Conservation (phyloP, 2,888 invertebrate species). For the Conomelus anceps region DNA sequence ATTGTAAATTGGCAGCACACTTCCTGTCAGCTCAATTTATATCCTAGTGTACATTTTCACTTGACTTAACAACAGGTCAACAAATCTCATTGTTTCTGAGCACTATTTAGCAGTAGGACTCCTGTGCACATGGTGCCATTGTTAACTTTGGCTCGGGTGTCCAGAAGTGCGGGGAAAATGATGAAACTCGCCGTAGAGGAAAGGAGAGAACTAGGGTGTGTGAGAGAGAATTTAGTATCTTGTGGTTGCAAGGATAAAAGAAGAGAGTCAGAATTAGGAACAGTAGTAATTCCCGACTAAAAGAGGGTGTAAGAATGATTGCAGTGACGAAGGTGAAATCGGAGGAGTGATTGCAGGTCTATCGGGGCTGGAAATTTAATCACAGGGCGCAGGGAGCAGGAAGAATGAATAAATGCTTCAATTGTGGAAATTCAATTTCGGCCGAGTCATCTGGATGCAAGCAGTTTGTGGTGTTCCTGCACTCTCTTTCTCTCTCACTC, state of each 20-base stretch:
- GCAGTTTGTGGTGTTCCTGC: conserved; percentile 4
- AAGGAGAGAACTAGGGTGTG: not conserved
- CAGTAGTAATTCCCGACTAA: not conserved
- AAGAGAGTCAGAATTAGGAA: not conserved
- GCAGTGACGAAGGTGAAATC: not conserved
- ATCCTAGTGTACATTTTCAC: no score
- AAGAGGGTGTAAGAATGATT: not conserved
- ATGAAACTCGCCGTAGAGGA: not conserved
- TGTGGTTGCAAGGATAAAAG: not conserved
- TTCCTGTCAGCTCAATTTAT: no score
- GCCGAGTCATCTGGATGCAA: conserved; percentile 8
- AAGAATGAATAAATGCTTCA: conserved; percentile 9
- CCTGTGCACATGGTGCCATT: no score
- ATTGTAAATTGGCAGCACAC: no score
- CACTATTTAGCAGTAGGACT: no score
- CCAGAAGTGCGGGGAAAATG: no score
- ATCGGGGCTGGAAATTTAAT: not conserved
- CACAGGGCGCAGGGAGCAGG: not conserved
- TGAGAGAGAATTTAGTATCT: not conserved
- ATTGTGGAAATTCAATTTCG: conserved; percentile 12
- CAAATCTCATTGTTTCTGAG: no score
- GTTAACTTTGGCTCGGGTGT: no score
- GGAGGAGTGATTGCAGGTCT: not conserved
- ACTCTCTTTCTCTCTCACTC: not conserved
- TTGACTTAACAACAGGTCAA: no score